Base-by-base conservation (phyloP, 2,797 vertebrate species). In the Xiphorhynchus erythropygius region DNA sequence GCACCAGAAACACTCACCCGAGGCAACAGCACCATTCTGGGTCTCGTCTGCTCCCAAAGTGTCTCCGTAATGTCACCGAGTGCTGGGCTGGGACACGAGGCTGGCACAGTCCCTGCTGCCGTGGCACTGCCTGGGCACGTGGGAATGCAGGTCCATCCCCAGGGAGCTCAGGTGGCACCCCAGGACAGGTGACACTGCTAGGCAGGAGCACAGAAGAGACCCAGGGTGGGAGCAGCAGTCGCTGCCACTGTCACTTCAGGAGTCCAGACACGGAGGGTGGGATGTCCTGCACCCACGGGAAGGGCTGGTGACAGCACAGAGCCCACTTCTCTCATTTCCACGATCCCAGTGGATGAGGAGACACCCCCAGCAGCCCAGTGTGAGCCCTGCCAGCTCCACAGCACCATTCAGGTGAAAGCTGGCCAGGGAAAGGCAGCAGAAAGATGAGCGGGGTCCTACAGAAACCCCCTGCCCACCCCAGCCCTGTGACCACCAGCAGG, bases 171-270 rank as follows among this genome's bases (percentile, higher is more conserved):
- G 39, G 33, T 39, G 33, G 23, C 53, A 52, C 39, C 59, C 1
- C 2, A 41, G 64, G 50, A 41, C 27, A 23, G 30, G 50, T 37
- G n/a, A 68, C 73, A 57, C 9, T 7, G 24, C 28, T 25, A 25
- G 33, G 30, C 17, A 67, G 33, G 44, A 35, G 59, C 1, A 28
- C 53, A 42, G 68, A 22, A 62, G 62, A 3, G 62, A 56, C 22
- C 28, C 10, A n/a, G 32, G 44, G 23, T 16, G 41, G 33, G 28
- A 55, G 30, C 32, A 74, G 65, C 33, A 65, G 47, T 32, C 22
- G 5, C 62, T 37, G 65, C 55, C 22, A 9, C n/a, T 0, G 0
- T 6, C 4, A 6, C 9, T 13, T 57, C 0, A 0, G 22, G 56
- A 27, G 32, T 18, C 18, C n/a, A 12, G 44, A 23, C 6, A 9